Conservation (phyloP, 2,113 vertebrate species). For the Zosterops pallidus region DNA sequence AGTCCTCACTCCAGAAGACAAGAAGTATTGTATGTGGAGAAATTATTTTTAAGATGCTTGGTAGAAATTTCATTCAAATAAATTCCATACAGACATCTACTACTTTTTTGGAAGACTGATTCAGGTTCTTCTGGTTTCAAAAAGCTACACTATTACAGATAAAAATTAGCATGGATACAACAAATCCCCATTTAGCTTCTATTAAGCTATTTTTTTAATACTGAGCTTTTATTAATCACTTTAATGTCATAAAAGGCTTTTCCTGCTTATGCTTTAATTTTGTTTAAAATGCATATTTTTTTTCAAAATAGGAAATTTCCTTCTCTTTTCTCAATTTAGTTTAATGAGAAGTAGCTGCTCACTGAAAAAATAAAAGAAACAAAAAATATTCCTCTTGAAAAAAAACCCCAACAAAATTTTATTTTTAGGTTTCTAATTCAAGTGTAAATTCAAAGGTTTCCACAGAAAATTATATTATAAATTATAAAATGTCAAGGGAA, state of each 20-base stretch:
- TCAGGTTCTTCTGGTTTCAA: neutral
- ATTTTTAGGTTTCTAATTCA: neutral
- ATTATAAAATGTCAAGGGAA: neutral
- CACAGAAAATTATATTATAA: neutral
- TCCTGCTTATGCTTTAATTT: neutral
- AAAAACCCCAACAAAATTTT: neutral
- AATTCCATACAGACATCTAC: neutral
- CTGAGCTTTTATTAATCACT: neutral
- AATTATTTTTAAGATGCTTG: neutral
- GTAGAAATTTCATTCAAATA: neutral
- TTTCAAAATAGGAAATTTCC: neutral
- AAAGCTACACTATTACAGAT: neutral
- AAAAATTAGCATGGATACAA: neutral
- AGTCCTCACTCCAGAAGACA: neutral
- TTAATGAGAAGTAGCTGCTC: neutral
- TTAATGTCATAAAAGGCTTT: neutral
- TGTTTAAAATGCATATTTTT: neutral
- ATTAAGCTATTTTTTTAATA: neutral
- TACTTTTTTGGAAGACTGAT: neutral
- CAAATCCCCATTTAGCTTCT: neutral
- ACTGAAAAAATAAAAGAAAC: neutral
- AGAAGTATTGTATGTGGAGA: accelerated
- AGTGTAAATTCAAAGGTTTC: neutral
- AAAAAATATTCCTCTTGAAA: neutral
- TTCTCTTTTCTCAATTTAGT: neutral